Evolutionary conservation across 1,140 invertebrate genomes (phyloP).

Genomic region (Bradynema listronoti): DNA sequence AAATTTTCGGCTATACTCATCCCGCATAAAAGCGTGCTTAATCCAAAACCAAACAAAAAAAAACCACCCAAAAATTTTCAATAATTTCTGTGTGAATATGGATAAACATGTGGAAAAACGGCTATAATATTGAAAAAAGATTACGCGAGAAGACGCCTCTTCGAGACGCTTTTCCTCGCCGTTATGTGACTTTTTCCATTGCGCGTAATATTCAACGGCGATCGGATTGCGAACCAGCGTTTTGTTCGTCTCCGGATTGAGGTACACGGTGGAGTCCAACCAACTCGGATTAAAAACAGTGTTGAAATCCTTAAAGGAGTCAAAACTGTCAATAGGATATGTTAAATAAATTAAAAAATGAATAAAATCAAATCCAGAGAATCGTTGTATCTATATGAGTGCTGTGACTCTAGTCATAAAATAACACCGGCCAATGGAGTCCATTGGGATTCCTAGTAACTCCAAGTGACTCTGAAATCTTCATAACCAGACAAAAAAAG

Average conservation of each 20-base stretch:
- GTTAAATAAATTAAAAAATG: background rate
- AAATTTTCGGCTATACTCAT: too few relatives aligned
- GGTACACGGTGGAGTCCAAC: background rate
- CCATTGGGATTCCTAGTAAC: background rate
- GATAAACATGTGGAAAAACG: too few relatives aligned
- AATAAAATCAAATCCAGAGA: background rate
- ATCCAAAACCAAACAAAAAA: too few relatives aligned
- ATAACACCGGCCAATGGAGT: background rate
- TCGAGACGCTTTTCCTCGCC: background rate
- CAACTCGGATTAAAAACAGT: background rate
- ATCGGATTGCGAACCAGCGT: background rate
- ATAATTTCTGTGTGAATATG: too few relatives aligned
- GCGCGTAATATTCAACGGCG: background rate
- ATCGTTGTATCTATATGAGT: background rate
- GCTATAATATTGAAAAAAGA: too few relatives aligned
- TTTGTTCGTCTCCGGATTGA: constrained; percentile 2
- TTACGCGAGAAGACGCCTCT: too few relatives aligned
- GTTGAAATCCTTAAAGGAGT: background rate
- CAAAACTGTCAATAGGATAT: background rate
- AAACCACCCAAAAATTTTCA: too few relatives aligned
- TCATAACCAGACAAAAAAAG: background rate
- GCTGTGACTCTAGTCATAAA: background rate
- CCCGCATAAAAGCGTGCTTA: too few relatives aligned
- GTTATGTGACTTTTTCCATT: constrained; percentile 2
- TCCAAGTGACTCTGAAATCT: background rate